Evolutionary conservation across 2,888 invertebrate genomes (phyloP), one percentile per base, ranked within the genome.

Genomic region (Stegophylla sp.): DNA sequence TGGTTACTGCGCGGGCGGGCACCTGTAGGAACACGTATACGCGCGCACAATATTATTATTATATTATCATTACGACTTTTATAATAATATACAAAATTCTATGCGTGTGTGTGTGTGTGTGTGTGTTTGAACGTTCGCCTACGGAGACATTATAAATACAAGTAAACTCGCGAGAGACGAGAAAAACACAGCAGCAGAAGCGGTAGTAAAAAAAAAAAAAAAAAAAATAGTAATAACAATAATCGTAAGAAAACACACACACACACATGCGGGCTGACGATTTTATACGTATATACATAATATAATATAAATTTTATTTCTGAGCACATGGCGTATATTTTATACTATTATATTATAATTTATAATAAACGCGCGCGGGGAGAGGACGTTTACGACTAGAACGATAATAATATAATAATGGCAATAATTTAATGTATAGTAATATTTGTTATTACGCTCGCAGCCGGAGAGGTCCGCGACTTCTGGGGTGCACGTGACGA

Each of bases 401-500:
- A 20, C 20, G 53, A 64, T 43, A 51, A 43, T 20, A 23, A 64
- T 23, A 64, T 13, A 43, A 64, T n/a, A 23, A 56, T 56, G 7
- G 17, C 23, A 0, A 67, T 67, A 48, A 48, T 59, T 48, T 45
- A 61, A n/a, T n/a, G n/a, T n/a, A n/a, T n/a, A n/a, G n/a, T n/a
- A n/a, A n/a, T n/a, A n/a, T n/a, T n/a, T n/a, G n/a, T n/a, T n/a
- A n/a, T n/a, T n/a, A n/a, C n/a, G n/a, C n/a, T n/a, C n/a, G n/a
- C 59, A 1, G 5, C 13, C 28, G 61, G 34, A 34, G 34, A 34
- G 34, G n/a, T n/a, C n/a, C n/a, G n/a, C n/a, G n/a, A n/a, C n/a
- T n/a, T n/a, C n/a, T n/a, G n/a, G n/a, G n/a, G n/a, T n/a, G n/a
- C 51, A 75, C 75, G 75, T 75, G 75, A 64, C 75, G 23, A 61